Evolutionary conservation across 2,113 vertebrate species (phyloP), one percentile per base, ranked within the genome.

Genomic region (Datnioides undecimradiatus): DNA sequence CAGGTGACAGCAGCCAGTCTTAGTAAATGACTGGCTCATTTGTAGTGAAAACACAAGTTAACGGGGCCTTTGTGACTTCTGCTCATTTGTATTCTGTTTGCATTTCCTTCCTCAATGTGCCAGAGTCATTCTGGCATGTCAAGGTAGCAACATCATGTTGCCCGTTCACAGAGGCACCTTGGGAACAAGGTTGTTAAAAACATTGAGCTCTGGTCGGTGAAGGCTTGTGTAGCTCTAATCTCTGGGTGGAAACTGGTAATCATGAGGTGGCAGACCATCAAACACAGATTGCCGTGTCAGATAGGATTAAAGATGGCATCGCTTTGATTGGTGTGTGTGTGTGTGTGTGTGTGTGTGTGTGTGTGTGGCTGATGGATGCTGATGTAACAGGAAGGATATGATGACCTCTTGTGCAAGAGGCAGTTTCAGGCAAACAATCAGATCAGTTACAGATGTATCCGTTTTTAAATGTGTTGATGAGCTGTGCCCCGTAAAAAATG

Each of bases 261-360:
- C 80, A 60, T 23, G 21, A 63, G 82, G 58, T 70, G 46, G 82
- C 84, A 80, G 75, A 51, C 71, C 60, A 74, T 76, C 58, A 65
- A 63, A 90, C 88, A 81, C 65, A 89, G 87, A 89, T 84, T 78
- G 63, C 68, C 38, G 11, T 73, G 87, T 90, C 86, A 85, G 84
- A 86, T 85, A 73, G 82, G 62, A 69, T 86, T 81, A 70, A 73
- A 86, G 76, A 88, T 82, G 73, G 67, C 73, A 77, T 73, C 10
- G 6, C 71, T 75, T 66, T 87, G 82, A 90, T 85, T 84, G 86
- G 86, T 76, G 62, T 49, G 81, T 70, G 62, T 76, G 70, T n/a
- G n/a, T n/a, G n/a, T n/a, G n/a, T n/a, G n/a, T n/a, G n/a, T n/a
- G n/a, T n/a, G n/a, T n/a, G n/a, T n/a, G n/a, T n/a, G n/a, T 64